Conservation (phyloP, 1,140 invertebrate genomes). For the Drosophila santomea region DNA sequence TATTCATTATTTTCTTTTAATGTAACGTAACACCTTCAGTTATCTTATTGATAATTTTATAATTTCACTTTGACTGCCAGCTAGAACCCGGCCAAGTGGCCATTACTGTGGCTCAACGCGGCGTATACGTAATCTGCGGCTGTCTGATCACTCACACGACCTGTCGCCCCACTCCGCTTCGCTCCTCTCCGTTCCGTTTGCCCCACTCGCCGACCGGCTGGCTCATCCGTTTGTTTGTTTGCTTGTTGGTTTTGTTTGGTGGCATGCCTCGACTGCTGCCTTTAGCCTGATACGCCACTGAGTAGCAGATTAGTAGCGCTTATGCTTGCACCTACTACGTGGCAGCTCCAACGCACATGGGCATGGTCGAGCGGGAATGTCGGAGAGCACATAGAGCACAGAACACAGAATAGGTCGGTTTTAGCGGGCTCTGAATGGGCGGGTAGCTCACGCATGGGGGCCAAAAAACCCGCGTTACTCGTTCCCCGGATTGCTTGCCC, state of each 20-base stretch:
- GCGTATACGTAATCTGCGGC: conserved; percentile 80
- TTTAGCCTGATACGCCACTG: conserved; percentile 80
- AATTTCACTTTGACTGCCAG: not conserved
- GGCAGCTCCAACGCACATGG: conserved; percentile 39
- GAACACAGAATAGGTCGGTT: not conserved
- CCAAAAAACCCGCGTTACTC: conserved; percentile 38
- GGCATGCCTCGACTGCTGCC: conserved; percentile 65
- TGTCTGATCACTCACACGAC: conserved; percentile 77
- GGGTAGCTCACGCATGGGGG: conserved; percentile 26
- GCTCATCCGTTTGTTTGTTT: conserved; percentile 64
- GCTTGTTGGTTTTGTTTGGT: conserved; percentile 63
- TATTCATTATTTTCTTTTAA: not conserved
- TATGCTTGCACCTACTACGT: conserved; percentile 82
- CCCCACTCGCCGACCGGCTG: conserved; percentile 13
- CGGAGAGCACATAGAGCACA: no score
- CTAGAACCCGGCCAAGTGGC: not conserved
- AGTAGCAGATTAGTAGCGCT: conserved; percentile 82
- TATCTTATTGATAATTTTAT: not conserved
- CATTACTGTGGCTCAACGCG: conserved; percentile 41
- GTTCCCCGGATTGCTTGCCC: conserved; percentile 12
- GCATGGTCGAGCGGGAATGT: not conserved
- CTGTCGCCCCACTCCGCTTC: conserved; percentile 39
- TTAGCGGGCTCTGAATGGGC: not conserved
- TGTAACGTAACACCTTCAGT: not conserved
- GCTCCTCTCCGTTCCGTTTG: not conserved